Evolutionary conservation across 2,888 invertebrate species (phyloP).

Genomic region (Emmelina monodactyla): DNA sequence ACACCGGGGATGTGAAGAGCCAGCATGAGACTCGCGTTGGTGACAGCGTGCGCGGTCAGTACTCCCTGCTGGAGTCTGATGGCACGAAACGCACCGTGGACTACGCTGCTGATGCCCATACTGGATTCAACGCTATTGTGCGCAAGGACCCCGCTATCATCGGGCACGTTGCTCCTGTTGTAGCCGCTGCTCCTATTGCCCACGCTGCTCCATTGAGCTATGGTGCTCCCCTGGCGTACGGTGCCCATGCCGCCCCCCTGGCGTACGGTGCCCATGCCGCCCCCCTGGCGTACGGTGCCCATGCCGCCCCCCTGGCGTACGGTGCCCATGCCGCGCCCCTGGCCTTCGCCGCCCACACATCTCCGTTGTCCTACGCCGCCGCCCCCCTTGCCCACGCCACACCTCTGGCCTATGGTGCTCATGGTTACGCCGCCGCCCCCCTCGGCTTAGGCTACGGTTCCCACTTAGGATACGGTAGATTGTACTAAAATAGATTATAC

Average conservation of each 20-base stretch:
- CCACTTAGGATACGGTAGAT: conserved; percentile 9
- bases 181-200: conserved; percentile 18
- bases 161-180: conserved; percentile 22
- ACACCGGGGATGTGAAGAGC: conserved; percentile 45
- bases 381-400: conserved; percentile 26
- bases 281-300: conserved; percentile 16
- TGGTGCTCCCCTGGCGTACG: conserved; percentile 14
- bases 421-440: neutral
- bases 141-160: conserved; percentile 36
- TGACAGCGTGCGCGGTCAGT: conserved; percentile 63
- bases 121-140: conserved; percentile 48
- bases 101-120: conserved; percentile 43
- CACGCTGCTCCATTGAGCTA: conserved; percentile 18
- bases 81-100: conserved; percentile 67
- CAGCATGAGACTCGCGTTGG: conserved; percentile 71
- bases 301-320: conserved; percentile 18
- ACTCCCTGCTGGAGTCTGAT: conserved; percentile 60
- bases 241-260: conserved; percentile 18
- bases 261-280: conserved; percentile 19
- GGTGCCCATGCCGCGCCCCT: conserved; percentile 14
- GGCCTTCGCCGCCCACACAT: neutral
- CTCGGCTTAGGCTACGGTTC: conserved; percentile 1
- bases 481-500: conserved; percentile 10
- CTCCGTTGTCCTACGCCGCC: no score
- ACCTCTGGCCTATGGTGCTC: conserved; percentile 23